Evolutionary conservation across 1,140 invertebrate genomes (phyloP).

Genomic region (Megalonaias nervosa): DNA sequence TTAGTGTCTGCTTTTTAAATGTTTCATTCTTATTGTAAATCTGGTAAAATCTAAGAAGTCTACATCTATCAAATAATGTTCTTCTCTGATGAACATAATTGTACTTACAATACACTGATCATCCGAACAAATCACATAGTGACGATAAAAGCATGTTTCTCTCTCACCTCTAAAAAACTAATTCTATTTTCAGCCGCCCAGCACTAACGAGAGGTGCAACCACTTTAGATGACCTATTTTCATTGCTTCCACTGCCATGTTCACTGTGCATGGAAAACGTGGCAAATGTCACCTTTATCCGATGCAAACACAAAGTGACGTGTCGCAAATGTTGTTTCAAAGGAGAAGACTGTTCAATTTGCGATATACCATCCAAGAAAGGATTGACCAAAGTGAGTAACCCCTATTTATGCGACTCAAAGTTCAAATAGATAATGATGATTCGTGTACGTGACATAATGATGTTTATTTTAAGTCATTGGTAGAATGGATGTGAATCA

Average conservation of each 20-base stretch:
- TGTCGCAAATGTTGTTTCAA: slow-evolving; percentile 35
- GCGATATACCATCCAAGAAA: slow-evolving; percentile 19
- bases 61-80: neutral
- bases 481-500: no score
- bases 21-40: no score
- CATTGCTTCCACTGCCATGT: slow-evolving; percentile 34
- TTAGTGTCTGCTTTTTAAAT: no score
- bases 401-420: no score
- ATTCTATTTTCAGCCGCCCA: neutral
- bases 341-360: slow-evolving; percentile 36
- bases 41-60: neutral
- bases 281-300: slow-evolving; percentile 34
- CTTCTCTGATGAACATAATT: neutral
- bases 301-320: slow-evolving; percentile 41
- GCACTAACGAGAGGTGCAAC: neutral
- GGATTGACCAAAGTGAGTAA: slow-evolving; percentile 29
- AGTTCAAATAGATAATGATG: no score
- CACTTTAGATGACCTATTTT: slow-evolving; percentile 27
- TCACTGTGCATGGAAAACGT: slow-evolving; percentile 27
- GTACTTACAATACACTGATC: neutral
- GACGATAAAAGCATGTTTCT: neutral
- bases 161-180: neutral
- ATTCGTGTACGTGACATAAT: no score
- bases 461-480: no score
- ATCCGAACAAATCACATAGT: no score